Evolutionary conservation across 2,888 invertebrate genomes (phyloP), one percentile per base, ranked within the genome.

Genomic region (Pseudanteris insignis): DNA sequence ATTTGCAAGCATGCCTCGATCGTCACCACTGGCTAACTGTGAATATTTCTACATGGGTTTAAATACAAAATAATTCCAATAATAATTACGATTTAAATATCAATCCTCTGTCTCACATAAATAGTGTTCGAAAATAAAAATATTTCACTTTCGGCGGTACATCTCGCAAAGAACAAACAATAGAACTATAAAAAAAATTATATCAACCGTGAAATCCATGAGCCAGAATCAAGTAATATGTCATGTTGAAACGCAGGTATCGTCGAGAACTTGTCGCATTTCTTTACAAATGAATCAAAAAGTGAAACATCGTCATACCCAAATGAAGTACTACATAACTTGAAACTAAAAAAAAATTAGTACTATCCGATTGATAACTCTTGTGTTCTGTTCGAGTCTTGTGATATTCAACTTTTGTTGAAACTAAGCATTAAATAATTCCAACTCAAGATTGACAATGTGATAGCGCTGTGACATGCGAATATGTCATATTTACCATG

Each of bases 301-400:
- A 58, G 48, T 50, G 58, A 50, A 58, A 58, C 50, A 58, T 43
- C 50, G 11, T 28, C 12, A 32, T 50, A 44, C 50, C 41, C 58
- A 58, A 58, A 48, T 58, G 50, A 58, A 58, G 58, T 50, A 58
- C 48, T 44, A 50, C 37, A 50, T 50, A 58, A 33, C 58, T 59
- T 51, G 44, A 33, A 51, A 51, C 51, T 28, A 51, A n/a, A n/a
- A n/a, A 51, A 59, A 51, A 40, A 51, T 59, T 51, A 46, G 38
- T 46, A 58, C 58, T 44, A 33, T 50, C 46, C 50, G 11, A 40
- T 38, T 34, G 44, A 33, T 46, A 33, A 37, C 50, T 48, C 43
- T 38, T 50, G 58, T 41, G 26, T 44, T 43, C 32, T 43, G 26
- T n/a, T n/a, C n/a, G n/a, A n/a, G 36, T 38, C 37, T 48, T 25